phyloP scores from a whole-genome alignment of 2,888 invertebrate species.

The Drosophila sordidula region DNA sequence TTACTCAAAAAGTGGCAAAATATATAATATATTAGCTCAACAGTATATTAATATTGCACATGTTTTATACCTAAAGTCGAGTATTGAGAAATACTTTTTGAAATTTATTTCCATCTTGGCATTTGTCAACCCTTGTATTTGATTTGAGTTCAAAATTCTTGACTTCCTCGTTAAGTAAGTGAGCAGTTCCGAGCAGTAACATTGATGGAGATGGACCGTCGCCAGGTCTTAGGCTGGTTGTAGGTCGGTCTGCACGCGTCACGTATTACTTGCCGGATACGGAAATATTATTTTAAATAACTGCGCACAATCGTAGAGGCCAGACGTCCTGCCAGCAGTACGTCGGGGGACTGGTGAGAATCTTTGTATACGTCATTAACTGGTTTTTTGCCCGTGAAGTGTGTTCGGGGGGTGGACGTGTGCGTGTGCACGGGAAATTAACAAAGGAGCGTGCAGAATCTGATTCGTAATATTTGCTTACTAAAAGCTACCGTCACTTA shows the following conservation, averaged over 20 bases:
- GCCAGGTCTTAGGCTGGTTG: slow-evolving; percentile 1
- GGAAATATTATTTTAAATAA: slow-evolving; percentile 80
- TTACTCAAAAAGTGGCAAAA: no score
- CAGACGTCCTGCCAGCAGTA: slow-evolving; percentile 21
- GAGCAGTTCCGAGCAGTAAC: slow-evolving; percentile 8
- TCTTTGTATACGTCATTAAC: slow-evolving; percentile 23
- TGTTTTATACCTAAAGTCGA: no score
- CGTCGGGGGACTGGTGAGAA: slow-evolving; percentile 21
- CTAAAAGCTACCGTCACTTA: slow-evolving; percentile 48
- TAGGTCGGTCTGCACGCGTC: slow-evolving; percentile 57
- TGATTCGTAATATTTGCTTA: slow-evolving; percentile 72
- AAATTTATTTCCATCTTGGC: no score
- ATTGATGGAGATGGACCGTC: background rate
- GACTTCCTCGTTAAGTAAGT: background rate
- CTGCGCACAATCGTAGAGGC: slow-evolving; percentile 49
- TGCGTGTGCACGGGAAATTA: slow-evolving; percentile 79
- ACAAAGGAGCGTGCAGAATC: slow-evolving; percentile 75
- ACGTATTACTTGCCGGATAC: slow-evolving; percentile 75
- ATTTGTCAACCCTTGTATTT: no score
- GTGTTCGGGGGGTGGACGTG: slow-evolving; percentile 35
- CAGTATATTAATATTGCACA: no score
- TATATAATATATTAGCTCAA: no score
- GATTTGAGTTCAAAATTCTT: background rate
- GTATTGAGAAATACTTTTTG: no score
- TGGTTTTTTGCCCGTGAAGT: slow-evolving; percentile 27